Base-by-base conservation (phyloP, 2,888 invertebrate species). In the Aethes cnicana region DNA sequence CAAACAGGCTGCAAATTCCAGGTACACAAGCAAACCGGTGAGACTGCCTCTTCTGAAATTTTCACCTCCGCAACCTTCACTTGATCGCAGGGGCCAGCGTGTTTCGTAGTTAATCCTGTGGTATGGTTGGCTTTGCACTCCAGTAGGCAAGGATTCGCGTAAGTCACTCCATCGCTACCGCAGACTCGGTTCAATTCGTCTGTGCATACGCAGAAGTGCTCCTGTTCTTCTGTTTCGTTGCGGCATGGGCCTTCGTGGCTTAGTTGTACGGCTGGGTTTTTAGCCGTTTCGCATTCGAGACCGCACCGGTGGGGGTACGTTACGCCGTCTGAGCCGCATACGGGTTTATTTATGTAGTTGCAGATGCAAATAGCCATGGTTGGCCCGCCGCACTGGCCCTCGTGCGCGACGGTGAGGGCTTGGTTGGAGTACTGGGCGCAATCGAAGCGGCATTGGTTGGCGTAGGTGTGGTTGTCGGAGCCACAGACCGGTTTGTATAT, bases 391-490 rank as follows among this genome's bases (percentile, higher is more conserved):
- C 77, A 77, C 1, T 58, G 3, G 0, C 4, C 21, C 6, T 59
- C 54, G 0, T 17, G 47, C 0, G 11, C 21, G 1, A 66, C 4
- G 2, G 30, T 52, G 4, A 69, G 42, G 3, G 48, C 44, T 2
- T 55, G 48, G 9, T 61, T 52, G 17, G 49, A 48, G 2, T 4
- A n/a, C 8, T 49, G 49, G 3, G 55, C 90, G 56, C 93, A 91
- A 58, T 91, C 81, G 43, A 95, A 81, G 55, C 92, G 88, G 74
- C 95, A 95, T 63, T 62, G 52, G 80, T 92, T 94, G 63, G 81
- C 84, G 81, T 95, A 95, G 0, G 94, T 94, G 44, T 90, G 81
- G 1, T 93, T 94, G 77, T 95, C 93, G 32, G 93, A 92, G 25
- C 94, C 95, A 77, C 95, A 95, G 4, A 95, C 93, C 4, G 91